Evolutionary conservation across 2,113 vertebrate genomes (phyloP).

Genomic region (Scophthalmus maximus): DNA sequence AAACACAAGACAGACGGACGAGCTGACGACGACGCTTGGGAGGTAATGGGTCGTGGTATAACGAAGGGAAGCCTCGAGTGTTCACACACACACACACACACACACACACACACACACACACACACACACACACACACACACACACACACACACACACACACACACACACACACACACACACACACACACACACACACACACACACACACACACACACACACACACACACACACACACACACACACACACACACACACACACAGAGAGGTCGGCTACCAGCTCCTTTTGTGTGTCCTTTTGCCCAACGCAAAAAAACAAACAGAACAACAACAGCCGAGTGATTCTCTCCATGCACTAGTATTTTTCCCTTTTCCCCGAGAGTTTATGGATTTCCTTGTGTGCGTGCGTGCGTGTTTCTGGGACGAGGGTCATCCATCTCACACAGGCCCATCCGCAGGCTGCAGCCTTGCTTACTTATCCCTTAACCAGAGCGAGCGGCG

Average conservation of each 20-base stretch:
- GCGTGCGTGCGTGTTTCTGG: constrained; percentile 25
- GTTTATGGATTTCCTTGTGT: not conserved
- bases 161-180: too few relatives aligned
- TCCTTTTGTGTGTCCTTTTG: not conserved
- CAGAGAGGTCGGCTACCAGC: not conserved
- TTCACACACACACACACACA: too few relatives aligned
- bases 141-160: too few relatives aligned
- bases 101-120: not conserved
- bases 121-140: too few relatives aligned
- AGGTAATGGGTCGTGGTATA: constrained; percentile 6
- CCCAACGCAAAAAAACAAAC: not conserved
- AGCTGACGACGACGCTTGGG: constrained; percentile 5
- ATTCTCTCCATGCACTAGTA: constrained; percentile 15
- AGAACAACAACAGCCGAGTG: constrained; percentile 8
- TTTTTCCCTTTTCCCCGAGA: constrained; percentile 27
- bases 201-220: too few relatives aligned
- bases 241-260: constrained; percentile 6
- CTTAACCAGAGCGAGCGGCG: constrained; percentile 48
- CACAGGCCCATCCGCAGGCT: constrained; percentile 54
- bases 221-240: too few relatives aligned
- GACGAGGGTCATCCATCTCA: constrained; percentile 65
- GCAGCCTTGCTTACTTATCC: constrained; percentile 67
- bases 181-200: too few relatives aligned
- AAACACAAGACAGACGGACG: constrained; percentile 12
- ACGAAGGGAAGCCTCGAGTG: constrained; percentile 2